Evolutionary conservation across 2,888 invertebrate genomes (phyloP).

Genomic region (Patella caerulea): DNA sequence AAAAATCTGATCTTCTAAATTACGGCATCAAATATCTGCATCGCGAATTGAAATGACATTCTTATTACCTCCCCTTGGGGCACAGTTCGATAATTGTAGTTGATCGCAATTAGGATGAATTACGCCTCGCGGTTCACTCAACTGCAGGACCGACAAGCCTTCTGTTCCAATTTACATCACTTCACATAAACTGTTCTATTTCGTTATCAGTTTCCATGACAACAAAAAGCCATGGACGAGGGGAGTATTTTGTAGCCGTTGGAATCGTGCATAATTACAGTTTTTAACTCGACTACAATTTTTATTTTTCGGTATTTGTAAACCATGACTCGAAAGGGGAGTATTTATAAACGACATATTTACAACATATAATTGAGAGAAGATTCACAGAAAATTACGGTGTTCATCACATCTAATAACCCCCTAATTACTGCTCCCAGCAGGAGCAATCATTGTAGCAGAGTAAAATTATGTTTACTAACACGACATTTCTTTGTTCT

Average conservation of each 20-base stretch:
- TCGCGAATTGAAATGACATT: too few species aligned
- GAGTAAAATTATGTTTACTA: too few species aligned
- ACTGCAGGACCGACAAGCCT: neutral
- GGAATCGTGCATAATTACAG: constrained; percentile 7
- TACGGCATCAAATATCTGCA: too few species aligned
- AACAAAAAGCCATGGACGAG: constrained; percentile 30
- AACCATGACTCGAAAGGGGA: neutral
- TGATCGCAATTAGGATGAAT: constrained; percentile 1
- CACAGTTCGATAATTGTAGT: neutral
- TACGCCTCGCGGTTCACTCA: neutral
- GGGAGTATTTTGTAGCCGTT: constrained; percentile 10
- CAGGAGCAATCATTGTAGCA: neutral
- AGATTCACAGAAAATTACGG: constrained; percentile 1
- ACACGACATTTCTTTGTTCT: too few species aligned
- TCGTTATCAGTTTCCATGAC: constrained; percentile 26
- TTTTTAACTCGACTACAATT: neutral
- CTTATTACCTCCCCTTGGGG: too few species aligned
- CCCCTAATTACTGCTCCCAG: neutral
- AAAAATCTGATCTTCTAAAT: too few species aligned
- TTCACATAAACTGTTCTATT: neutral
- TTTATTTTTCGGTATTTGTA: neutral
- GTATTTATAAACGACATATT: neutral
- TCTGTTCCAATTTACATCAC: constrained; percentile 5
- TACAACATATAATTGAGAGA: neutral
- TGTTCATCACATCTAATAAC: neutral